Percentiles rank a stretch among this genome's conserved stretches.
phyloP scores from a whole-genome alignment of 2,888 invertebrate genomes.

The Phaedon cochleariae region DNA sequence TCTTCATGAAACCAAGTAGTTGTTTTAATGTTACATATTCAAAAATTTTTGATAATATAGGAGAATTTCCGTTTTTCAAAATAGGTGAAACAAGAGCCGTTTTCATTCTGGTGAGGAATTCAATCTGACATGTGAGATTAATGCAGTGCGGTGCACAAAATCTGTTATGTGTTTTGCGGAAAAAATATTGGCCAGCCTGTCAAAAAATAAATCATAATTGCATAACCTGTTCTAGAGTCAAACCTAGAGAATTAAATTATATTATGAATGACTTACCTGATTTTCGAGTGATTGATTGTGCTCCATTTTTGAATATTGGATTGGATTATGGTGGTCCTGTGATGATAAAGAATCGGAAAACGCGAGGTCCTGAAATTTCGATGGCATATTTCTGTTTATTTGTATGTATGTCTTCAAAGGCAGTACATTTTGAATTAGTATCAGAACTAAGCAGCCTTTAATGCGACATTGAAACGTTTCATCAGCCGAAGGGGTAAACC shows the following conservation, averaged over 20 bases:
- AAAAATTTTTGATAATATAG: no score
- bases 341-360: conserved; percentile 5
- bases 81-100: no score
- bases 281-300: not conserved
- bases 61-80: no score
- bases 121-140: not conserved
- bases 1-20: no score
- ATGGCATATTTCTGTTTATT: conserved; percentile 15
- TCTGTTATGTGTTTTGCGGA: conserved; percentile 3
- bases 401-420: conserved; percentile 5
- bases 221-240: conserved; percentile 16
- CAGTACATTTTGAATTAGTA: conserved; percentile 15
- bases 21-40: no score
- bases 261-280: conserved; percentile 10
- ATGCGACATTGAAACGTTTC: not conserved
- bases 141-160: not conserved
- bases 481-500: conserved; percentile 10
- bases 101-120: no score
- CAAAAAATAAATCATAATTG: conserved; percentile 15
- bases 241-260: conserved; percentile 11
- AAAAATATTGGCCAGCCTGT: conserved; percentile 14
- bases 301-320: conserved; percentile 13
- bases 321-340: conserved; percentile 16
- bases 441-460: not conserved
- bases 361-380: not conserved